phyloP scores from a whole-genome alignment of 2,888 invertebrate species.

The Hydropsyche betteni region DNA sequence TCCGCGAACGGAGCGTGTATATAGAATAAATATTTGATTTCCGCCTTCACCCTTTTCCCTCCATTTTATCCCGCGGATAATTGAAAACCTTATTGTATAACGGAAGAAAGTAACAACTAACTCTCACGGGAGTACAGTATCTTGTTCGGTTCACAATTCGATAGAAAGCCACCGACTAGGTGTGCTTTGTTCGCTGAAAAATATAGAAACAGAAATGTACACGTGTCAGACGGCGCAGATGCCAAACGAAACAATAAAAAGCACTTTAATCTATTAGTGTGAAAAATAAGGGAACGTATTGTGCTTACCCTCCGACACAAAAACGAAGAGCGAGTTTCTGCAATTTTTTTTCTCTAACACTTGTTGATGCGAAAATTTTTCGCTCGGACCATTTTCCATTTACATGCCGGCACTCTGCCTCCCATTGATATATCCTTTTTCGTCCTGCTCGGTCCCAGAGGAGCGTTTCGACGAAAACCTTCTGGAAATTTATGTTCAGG shows the following conservation, averaged over 20 bases:
- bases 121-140: constrained; percentile 32
- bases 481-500: constrained; percentile 21
- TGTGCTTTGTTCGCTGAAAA: constrained; percentile 28
- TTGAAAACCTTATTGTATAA: constrained; percentile 30
- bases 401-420: not conserved
- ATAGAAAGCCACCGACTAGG: constrained; percentile 8
- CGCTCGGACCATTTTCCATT: constrained; percentile 14
- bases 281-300: not conserved
- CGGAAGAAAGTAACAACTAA: constrained; percentile 28
- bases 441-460: constrained; percentile 1
- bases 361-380: constrained; percentile 13
- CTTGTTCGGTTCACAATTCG: constrained; percentile 13
- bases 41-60: constrained; percentile 22
- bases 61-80: constrained; percentile 34
- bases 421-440: constrained; percentile 11
- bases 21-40: constrained; percentile 38
- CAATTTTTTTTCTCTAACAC: not conserved
- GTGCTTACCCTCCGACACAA: not conserved
- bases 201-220: not conserved
- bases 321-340: not conserved
- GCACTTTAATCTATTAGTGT: constrained; percentile 15
- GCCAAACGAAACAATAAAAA: constrained; percentile 17
- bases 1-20: no score
- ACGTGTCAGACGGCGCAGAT: not conserved
- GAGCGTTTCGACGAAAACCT: constrained; percentile 17